phyloP scores from a whole-genome alignment of 2,113 vertebrate species.

The Myotis lucifugus region DNA sequence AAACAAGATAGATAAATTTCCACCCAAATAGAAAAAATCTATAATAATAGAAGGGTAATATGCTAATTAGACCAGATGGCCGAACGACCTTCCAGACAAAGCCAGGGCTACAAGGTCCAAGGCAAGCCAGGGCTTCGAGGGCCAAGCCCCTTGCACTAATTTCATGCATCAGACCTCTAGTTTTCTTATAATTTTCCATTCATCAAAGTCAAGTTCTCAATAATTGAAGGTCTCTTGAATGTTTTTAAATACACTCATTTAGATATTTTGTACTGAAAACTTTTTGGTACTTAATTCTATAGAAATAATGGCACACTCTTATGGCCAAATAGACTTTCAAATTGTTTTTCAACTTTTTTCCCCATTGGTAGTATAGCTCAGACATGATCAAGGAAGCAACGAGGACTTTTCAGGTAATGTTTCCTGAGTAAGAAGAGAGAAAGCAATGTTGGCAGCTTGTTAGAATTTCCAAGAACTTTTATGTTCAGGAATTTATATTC shows the following conservation, averaged over 20 bases:
- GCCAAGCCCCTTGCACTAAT: too few relatives aligned
- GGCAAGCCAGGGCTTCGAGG: too few relatives aligned
- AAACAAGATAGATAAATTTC: constrained; percentile 37
- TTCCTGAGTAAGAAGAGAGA: not conserved
- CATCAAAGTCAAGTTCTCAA: constrained; percentile 2
- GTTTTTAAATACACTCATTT: not conserved
- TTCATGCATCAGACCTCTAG: not conserved
- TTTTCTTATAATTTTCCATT: constrained; percentile 46
- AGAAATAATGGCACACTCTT: not conserved
- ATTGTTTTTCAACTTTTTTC: not conserved
- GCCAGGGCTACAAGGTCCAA: too few relatives aligned
- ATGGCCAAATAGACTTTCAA: not conserved
- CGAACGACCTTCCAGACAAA: too few relatives aligned
- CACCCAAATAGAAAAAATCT: not conserved
- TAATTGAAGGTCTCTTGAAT: not conserved
- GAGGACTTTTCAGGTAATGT: not conserved
- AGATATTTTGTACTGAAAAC: constrained; percentile 25
- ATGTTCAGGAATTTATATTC: constrained; percentile 56
- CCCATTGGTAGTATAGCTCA: not conserved
- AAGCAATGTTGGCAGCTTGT: not conserved
- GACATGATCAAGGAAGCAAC: not conserved
- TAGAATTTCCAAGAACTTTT: constrained; percentile 58
- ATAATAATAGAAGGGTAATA: too few relatives aligned
- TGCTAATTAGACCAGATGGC: too few relatives aligned
- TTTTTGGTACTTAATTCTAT: constrained; percentile 2